Evolutionary conservation across 2,797 vertebrate genomes (phyloP).

Genomic region (Peromyscus attwateri): DNA sequence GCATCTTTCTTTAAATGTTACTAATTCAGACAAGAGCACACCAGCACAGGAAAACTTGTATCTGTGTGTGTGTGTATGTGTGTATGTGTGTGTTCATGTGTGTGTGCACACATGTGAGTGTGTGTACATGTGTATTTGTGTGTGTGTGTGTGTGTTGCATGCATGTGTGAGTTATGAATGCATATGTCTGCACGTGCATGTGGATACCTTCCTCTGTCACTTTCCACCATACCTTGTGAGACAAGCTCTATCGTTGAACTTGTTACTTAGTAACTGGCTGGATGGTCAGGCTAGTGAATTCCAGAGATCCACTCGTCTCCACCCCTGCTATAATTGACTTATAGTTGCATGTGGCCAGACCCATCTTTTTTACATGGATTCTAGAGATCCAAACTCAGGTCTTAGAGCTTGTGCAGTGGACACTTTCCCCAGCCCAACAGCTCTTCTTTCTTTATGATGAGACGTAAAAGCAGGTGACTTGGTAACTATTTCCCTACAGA

Average conservation of each 20-base stretch:
- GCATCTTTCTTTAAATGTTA: neutral
- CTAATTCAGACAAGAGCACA: neutral
- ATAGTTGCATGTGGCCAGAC: neutral
- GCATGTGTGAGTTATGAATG: neutral
- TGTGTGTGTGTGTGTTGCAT: neutral
- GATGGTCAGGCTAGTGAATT: neutral
- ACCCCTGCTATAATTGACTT: neutral
- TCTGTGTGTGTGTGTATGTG: neutral
- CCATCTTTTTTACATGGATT: neutral
- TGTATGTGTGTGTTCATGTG: neutral
- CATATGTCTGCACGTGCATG: neutral
- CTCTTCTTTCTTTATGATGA: neutral
- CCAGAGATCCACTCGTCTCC: neutral
- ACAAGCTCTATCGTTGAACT: neutral
- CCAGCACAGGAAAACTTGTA: neutral
- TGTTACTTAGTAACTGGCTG: neutral
- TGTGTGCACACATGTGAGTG: neutral
- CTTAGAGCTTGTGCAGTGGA: neutral
- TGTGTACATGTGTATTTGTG: neutral
- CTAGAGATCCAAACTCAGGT: neutral
- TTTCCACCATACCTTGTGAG: neutral
- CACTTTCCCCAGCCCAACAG: neutral
- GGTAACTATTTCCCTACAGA: neutral
- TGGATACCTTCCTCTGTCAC: neutral
- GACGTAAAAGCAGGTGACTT: neutral